phyloP scores from a whole-genome alignment of 2,888 invertebrate species.

The Acholoe squamosa region DNA sequence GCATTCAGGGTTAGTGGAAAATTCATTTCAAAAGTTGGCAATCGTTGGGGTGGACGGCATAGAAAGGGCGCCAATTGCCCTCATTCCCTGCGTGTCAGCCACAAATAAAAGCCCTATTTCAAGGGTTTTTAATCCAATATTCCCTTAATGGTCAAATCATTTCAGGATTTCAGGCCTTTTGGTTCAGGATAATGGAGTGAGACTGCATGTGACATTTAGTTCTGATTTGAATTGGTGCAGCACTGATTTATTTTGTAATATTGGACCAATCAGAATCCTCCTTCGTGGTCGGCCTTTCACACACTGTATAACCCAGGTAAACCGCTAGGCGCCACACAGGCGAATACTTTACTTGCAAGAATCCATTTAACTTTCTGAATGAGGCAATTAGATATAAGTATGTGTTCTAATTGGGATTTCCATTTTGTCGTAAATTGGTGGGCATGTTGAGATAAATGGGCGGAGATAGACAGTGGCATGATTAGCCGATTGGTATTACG shows the following conservation, averaged over 20 bases:
- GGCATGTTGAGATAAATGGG: no score
- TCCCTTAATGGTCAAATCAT: background rate
- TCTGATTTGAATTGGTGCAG: background rate
- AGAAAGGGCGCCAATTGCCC: background rate
- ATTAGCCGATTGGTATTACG: no score
- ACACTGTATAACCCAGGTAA: no score
- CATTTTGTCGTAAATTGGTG: no score
- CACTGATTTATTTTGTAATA: background rate
- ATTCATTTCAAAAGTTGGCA: background rate
- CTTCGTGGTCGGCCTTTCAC: no score
- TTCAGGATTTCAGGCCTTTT: background rate
- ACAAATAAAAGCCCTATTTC: slow-evolving; percentile 20
- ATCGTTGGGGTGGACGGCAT: background rate
- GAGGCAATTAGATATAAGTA: no score
- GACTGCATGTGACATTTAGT: background rate
- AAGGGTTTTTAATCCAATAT: background rate
- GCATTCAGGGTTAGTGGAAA: background rate
- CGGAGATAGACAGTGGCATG: no score
- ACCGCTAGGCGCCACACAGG: no score
- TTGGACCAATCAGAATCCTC: no score
- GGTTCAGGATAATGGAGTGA: slow-evolving; percentile 6
- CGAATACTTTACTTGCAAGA: no score
- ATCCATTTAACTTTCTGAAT: no score
- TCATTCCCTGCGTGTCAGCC: slow-evolving; percentile 6
- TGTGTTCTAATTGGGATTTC: no score